phyloP scores from a whole-genome alignment of 1,140 invertebrate species.

The Pectinophora gossypiella region DNA sequence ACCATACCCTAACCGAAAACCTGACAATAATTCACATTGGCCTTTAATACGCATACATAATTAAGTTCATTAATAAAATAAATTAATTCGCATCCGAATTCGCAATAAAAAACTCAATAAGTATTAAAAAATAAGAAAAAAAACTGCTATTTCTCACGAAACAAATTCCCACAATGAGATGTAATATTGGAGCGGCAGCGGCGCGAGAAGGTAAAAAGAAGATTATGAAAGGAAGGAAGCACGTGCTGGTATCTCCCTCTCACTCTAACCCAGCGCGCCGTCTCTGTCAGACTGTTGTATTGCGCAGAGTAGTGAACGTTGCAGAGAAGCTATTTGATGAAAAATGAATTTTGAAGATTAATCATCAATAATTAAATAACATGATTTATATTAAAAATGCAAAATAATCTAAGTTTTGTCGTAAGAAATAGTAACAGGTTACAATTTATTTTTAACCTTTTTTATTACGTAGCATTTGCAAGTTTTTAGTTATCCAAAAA shows the following conservation, averaged over 20 bases:
- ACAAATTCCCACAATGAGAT: slow-evolving; percentile 58
- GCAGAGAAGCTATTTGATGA: background rate
- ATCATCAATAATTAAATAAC: too few species aligned
- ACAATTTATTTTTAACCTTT: too few species aligned
- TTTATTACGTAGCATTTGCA: too few species aligned
- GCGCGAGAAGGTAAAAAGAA: slow-evolving; percentile 53
- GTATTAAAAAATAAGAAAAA: slow-evolving; percentile 12
- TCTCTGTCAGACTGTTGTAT: slow-evolving; percentile 19
- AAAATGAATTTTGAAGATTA: too few species aligned
- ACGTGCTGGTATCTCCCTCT: slow-evolving; percentile 54
- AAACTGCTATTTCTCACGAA: slow-evolving; percentile 38
- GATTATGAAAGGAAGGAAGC: slow-evolving; percentile 58
- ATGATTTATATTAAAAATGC: too few species aligned
- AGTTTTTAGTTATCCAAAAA: too few species aligned
- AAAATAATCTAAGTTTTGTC: too few species aligned
- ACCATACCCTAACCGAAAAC: too few species aligned
- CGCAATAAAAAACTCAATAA: slow-evolving; percentile 16
- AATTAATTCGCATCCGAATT: slow-evolving; percentile 13
- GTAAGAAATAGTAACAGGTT: too few species aligned
- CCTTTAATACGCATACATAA: background rate
- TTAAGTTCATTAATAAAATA: slow-evolving; percentile 1
- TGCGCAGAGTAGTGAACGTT: slow-evolving; percentile 32
- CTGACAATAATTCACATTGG: background rate
- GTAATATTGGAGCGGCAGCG: slow-evolving; percentile 55
- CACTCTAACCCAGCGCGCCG: slow-evolving; percentile 25